Percentiles rank a stretch among this genome's conserved stretches.
phyloP scores from a whole-genome alignment of 2,888 invertebrate genomes.

The Caradrina kadenii region DNA sequence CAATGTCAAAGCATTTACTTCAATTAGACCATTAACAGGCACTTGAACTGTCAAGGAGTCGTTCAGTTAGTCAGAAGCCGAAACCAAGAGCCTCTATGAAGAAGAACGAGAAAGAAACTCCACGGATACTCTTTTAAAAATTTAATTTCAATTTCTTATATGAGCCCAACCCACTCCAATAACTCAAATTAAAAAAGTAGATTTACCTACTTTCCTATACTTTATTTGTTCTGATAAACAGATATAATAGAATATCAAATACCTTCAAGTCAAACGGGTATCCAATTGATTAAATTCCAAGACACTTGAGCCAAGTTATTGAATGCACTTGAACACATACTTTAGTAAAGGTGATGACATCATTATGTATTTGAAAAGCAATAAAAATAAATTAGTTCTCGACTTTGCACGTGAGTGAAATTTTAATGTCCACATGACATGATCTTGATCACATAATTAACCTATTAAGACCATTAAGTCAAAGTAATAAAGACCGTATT shows the following conservation, averaged over 20 bases:
- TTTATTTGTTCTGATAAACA: conserved; percentile 14
- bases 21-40: too few relatives aligned
- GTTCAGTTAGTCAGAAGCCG: too few relatives aligned
- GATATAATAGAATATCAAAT: conserved; percentile 7
- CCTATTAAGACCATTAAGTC: conserved; percentile 23
- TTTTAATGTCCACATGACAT: conserved; percentile 17
- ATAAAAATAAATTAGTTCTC: conserved; percentile 45
- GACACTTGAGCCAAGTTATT: conserved; percentile 11
- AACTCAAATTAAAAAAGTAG: too few relatives aligned
- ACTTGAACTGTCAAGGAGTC: too few relatives aligned
- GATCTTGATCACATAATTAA: conserved; percentile 25
- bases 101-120: too few relatives aligned
- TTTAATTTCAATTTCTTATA: too few relatives aligned
- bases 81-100: too few relatives aligned
- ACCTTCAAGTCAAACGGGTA: conserved; percentile 19
- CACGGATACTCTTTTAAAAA: too few relatives aligned
- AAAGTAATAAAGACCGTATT: conserved; percentile 38
- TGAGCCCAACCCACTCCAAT: too few relatives aligned
- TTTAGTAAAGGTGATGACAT: conserved; percentile 29
- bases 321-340: conserved; percentile 20
- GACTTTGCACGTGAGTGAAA: conserved; percentile 24
- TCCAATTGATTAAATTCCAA: conserved; percentile 16
- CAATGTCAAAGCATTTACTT: too few relatives aligned
- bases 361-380: conserved; percentile 45
- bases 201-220: too few relatives aligned